A percentile compares a stretch with the other conserved stretches of the same genome.
These are phyloP conservation scores for Oncopeltus fasciatus DNA, from an alignment of 1,140 invertebrate genomes.

Conservation along the genomic window DNA sequence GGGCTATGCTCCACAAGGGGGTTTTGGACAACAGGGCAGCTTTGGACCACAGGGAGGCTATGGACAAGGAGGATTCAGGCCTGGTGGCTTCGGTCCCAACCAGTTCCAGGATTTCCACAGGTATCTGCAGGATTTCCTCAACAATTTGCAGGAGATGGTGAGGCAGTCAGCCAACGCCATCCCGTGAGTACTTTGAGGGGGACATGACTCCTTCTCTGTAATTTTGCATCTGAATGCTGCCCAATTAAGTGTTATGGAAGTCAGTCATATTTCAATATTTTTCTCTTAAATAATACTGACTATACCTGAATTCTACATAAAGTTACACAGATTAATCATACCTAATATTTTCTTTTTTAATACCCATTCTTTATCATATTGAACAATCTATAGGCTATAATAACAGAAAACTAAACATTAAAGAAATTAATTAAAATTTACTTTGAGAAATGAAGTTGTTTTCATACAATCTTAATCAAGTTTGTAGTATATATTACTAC, in stretches of 20 bases:
- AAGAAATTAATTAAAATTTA: too few relatives aligned
- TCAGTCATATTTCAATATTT: neutral
- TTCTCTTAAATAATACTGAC: neutral
- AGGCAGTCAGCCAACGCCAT: neutral
- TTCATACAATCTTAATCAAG: too few relatives aligned
- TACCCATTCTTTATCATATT: too few relatives aligned
- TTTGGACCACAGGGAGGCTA: neutral
- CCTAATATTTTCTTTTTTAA: too few relatives aligned
- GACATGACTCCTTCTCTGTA: neutral
- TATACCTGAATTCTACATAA: too few relatives aligned
- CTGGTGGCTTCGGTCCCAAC: neutral
- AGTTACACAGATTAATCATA: too few relatives aligned
- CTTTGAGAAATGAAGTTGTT: too few relatives aligned
- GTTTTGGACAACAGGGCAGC: neutral
- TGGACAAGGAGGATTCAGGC: neutral
- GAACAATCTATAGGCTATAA: too few relatives aligned
- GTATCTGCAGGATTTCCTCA: constrained; percentile 9
- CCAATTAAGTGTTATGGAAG: neutral
- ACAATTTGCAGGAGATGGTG: constrained; percentile 1
- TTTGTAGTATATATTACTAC: too few relatives aligned
- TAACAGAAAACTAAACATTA: too few relatives aligned
- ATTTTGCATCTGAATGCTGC: neutral
- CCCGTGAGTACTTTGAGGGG: neutral
- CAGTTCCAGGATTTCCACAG: neutral
- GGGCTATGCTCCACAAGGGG: neutral